Evolutionary conservation across 92 coral and sea anemone species (phyloP), one percentile per base, ranked within the genome.

Genomic region (Epizoanthus scotinus): DNA sequence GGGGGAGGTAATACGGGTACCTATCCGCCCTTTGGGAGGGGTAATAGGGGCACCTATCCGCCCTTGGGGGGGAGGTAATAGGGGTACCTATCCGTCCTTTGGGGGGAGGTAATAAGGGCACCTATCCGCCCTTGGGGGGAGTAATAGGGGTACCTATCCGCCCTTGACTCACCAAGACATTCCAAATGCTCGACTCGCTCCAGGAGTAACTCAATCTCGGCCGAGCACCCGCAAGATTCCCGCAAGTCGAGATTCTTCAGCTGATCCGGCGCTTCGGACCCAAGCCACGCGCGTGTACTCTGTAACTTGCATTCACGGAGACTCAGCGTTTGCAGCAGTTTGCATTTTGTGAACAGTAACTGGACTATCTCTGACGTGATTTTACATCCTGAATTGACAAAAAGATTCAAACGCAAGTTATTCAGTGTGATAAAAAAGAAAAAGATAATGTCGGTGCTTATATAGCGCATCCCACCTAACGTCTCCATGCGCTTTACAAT

Each of bases 231-330:
- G 81, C 82, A 86, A 27, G 85, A 81, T 25, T 86, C 72, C 49
- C 95, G 84, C 72, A 89, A 58, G 63, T 91, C 95, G 62, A 91
- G 72, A 52, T 65, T 83, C 67, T 63, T 82, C 49, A 86, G 69
- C 24, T 71, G 65, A 25, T 31, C 31, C 15, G 74, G 79, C 62
- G 83, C 58, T 28, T 88, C 88, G 26, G 62, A 56, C 50, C 87
- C 82, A 63, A 64, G 60, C 75, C 78, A 70, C 40, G 71, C 62
- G 5, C 22, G 59, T 14, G 86, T 78, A 13, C 90, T 63, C 21
- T 85, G 92, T 15, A 91, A 82, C 40, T 71, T 83, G 78, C 92
- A 85, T 20, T 86, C 85, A 24, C 83, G 83, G 6, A 91, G 70
- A 69, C 90, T 84, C 24, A 91, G 77, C 27, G 88, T 71, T 36